Base-by-base conservation (phyloP, 2,888 invertebrate genomes). In the Hipparchia semele region DNA sequence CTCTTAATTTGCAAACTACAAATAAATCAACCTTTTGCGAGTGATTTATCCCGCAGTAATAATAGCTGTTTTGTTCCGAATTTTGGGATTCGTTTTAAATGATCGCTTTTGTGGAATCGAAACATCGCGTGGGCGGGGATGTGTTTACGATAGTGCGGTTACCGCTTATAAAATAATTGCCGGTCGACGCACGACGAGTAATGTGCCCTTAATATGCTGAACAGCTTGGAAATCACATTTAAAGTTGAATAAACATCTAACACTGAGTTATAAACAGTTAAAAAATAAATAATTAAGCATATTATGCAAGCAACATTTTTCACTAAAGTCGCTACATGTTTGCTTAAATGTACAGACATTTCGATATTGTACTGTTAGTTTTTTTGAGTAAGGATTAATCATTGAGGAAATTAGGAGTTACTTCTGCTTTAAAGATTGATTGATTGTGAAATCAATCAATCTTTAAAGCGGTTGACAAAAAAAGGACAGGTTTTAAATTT, bases 1-100 rank as follows among this genome's bases (percentile, higher is more conserved):
- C 72, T 79, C 74, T 77, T 72, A 51, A 53, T 62, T 72, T 58
- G 74, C 46, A 71, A 67, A 75, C 72, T 68, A 68, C 62, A 69
- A 71, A 75, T 78, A 79, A 79, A 78, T 78, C 78, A 79, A 79
- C 74, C 74, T 79, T 61, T 76, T 77, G 70, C 67, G 77, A 75
- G 73, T 79, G 76, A 79, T 78, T 77, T 77, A 78, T 76, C 66
- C 67, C 58, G 73, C 75, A 73, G 75, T 72, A 75, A 71, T 77
- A 74, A 77, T 78, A 74, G 73, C 73, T 75, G 78, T 79, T 79
- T 79, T 79, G 79, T 79, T 77, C 73, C 62, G 75, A 74, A 73
- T 75, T 76, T 76, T 64, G 78, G 65, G 76, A 76, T 77, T 74
- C 72, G 67, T 71, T 75, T 76, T 76, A 73, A 77, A 78, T 76